phyloP scores from a whole-genome alignment of 2,888 invertebrate genomes.

The Eilema sororculum region DNA sequence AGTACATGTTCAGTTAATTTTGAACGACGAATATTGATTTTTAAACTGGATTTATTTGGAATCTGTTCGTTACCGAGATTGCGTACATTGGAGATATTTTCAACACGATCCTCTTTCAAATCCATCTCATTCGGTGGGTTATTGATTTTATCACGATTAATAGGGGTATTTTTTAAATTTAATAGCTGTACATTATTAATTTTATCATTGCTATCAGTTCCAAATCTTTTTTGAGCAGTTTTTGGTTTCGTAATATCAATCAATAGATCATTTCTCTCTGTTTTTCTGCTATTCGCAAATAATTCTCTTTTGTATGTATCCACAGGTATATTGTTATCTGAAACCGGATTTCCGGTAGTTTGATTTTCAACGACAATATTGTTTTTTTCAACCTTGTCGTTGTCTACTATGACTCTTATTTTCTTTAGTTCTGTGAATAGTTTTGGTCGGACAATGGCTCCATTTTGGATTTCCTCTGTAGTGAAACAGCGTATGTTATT shows the following conservation, averaged over 20 bases:
- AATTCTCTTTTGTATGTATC: constrained; percentile 19
- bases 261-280: constrained; percentile 20
- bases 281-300: constrained; percentile 10
- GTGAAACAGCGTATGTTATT: constrained; percentile 52
- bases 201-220: constrained; percentile 9
- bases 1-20: not conserved
- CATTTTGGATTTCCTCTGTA: constrained; percentile 54
- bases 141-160: not conserved
- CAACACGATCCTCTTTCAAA: not conserved
- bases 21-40: not conserved
- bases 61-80: not conserved
- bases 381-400: constrained; percentile 1
- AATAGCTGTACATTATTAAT: constrained; percentile 15
- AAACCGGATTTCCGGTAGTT: not conserved
- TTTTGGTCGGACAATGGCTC: constrained; percentile 28
- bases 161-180: not conserved
- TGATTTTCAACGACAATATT: not conserved
- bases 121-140: not conserved
- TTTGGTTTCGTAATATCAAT: constrained; percentile 27
- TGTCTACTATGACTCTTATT: not conserved
- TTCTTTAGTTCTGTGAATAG: constrained; percentile 18
- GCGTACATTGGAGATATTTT: not conserved
- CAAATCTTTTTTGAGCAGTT: not conserved
- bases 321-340: not conserved
- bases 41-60: not conserved